Base-by-base conservation (phyloP, 2,888 invertebrate genomes). In the Apotomis betuletana region DNA sequence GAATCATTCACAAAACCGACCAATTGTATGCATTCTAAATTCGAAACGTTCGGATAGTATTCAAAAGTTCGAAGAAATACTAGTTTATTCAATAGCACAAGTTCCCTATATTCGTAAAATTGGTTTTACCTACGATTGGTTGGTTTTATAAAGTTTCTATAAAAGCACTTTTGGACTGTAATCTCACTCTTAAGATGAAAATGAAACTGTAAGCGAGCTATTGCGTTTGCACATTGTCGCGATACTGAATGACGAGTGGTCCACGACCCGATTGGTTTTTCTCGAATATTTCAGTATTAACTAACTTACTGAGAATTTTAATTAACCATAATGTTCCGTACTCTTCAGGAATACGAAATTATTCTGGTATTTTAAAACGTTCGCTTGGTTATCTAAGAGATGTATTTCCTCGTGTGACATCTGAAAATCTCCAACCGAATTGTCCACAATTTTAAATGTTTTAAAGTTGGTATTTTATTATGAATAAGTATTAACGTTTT, bases 301-400 rank as follows among this genome's bases (percentile, higher is more conserved):
- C 5, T 41, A 5, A 6, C 41, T 41, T 41, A 6, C 41, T 51
- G 41, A 41, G 38, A 44, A 27, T 64, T 15, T 36, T 44, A 52
- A 44, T 69, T 60, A n/a, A 49, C 65, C 55, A 54, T 3, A 60
- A 70, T 63, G 13, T 59, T 65, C 41, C 46, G 38, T 70, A 70
- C 64, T 70, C 64, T 15, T 36, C 44, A 38, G 5, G 64, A 65
- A 54, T 70, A 60, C 38, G 46, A 15, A 10, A 9, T 8, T 1
- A 65, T 57, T 70, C 64, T 61, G 41, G 10, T 63, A 41, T 63
- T 64, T 44, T 41, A 41, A 54, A 52, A 36, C n/a, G 13, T 54
- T 63, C 38, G 9, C 36, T 13, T 63, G 44, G 44, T 8, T 44
- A 3, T 3, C 8, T 44, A 8, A 44, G 8, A 44, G 8, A 5